Base-by-base conservation (phyloP, 2,888 invertebrate species). In the Andrena praecox region DNA sequence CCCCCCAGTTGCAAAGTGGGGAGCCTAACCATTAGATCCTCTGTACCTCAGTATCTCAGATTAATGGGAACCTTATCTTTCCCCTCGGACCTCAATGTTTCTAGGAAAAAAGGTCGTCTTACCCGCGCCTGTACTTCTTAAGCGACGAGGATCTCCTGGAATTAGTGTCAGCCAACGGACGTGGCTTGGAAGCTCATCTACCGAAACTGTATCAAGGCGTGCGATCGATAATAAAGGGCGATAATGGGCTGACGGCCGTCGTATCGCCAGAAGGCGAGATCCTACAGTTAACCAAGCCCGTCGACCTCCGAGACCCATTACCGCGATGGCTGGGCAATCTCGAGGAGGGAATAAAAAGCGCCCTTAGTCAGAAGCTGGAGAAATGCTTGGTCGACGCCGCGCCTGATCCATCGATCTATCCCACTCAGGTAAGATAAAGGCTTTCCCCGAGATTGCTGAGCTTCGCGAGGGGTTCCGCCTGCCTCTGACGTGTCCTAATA, bases 61-160 rank as follows among this genome's bases (percentile, higher is more conserved):
- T 42, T 42, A 56, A 24, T 20, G 54, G 10, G 24, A 20, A 56
- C 27, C 24, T 24, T 12, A 56, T 56, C 16, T n/a, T 2, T 33
- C n/a, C 1, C 2, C 24, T 24, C 5, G 62, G n/a, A 12, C 3
- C 33, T 24, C 10, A 20, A 48, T 27, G 50, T 16, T 27, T 69
- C 29, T 52, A 99, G 98, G 98, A 98, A 89, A 99, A 99, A 94
- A 96, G 99, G 56, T 96, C 97, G 0, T 96, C 96, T 67, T 99
- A 99, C 94, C 99, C 99, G 7, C 95, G 99, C 79, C 97, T 99
- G 90, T 98, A 99, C 93, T 99, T 99, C 93, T 95, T 99, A 84
- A 99, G 99, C 80, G 99, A 99, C 92, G 99, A 99, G 91, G 99
- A 99, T 94, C 95, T 99, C 73, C 94, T 99, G 77, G 99, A 99